These are phyloP conservation scores for Gnathonemus longibarbis DNA, from an alignment of 2,113 vertebrate species.

Conservation along the genomic window DNA sequence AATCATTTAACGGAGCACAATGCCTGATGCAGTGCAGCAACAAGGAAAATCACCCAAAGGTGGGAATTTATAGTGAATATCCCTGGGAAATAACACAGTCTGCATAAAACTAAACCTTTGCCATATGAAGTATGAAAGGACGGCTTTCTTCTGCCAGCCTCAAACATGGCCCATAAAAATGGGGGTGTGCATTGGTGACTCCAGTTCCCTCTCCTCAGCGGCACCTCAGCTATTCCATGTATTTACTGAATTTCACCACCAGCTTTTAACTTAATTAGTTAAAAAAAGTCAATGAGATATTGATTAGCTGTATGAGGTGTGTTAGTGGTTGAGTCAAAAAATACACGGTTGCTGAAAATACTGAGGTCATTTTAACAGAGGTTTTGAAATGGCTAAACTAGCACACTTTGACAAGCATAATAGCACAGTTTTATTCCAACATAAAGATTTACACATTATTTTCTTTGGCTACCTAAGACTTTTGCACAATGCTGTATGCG, in stretches of 20 bases:
- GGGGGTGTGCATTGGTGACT: neutral
- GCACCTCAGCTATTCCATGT: neutral
- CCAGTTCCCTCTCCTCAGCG: neutral
- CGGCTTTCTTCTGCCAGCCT: neutral
- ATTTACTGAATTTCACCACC: neutral
- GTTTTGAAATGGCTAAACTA: neutral
- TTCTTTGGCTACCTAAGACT: neutral
- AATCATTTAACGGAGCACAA: constrained; percentile 2
- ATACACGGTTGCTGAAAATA: neutral
- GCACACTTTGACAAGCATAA: neutral
- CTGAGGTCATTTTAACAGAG: neutral
- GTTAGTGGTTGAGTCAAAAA: neutral
- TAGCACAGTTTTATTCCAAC: neutral
- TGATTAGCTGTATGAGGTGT: neutral
- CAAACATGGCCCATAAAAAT: neutral
- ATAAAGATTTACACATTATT: neutral
- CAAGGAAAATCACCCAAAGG: neutral
- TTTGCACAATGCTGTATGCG: neutral
- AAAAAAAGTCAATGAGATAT: neutral
- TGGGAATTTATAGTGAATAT: neutral
- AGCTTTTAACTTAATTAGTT: neutral
- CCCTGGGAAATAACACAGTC: neutral
- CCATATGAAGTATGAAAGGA: neutral
- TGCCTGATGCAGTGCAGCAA: neutral
- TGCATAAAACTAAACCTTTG: neutral